Base-by-base conservation (phyloP, 2,113 vertebrate species). In the Scomber japonicus region DNA sequence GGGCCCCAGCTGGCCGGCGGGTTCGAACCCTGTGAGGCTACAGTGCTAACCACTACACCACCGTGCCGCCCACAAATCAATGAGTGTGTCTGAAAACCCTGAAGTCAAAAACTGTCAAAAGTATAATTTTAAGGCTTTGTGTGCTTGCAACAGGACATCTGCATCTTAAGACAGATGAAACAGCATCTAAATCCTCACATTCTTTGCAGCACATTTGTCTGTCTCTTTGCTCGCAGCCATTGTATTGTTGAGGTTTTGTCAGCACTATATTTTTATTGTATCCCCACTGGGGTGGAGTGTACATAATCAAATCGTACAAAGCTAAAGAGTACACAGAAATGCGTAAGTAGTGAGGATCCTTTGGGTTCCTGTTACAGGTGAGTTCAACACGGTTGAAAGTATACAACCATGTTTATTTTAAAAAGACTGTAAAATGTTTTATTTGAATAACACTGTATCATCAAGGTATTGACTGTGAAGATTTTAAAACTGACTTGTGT, bases 251-350 rank as follows among this genome's bases (percentile, higher is more conserved):
- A 46, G 62, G 35, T 71, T 81, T 87, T 86, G 67, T 75, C 74
- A 74, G 65, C 65, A 71, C 64, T 75, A 70, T 84, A 72, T 85
- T 87, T 87, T 76, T 27, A 48, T 53, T 60, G 66, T 40, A 82
- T 57, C 45, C 60, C 80, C 69, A 35, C 35, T 53, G 60, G 48
- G 68, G 12, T 54, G 19, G 31, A 59, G 63, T 63, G 12, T 60
- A 51, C 73, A 75, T 81, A 79, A 80, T 88, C 45, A 48, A 81
- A 72, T 61, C 70, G 27, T 21, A 76, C 66, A 75, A 88, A 85
- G 63, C 56, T 44, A 50, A 27, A 54, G 53, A 77, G 62, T 57
- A 75, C 57, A 78, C 69, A 82, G 55, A 76, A 31, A 66, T 61
- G 63, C 68, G 40, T 56, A 66, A 70, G 53, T 48, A 31, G 31